phyloP scores from a whole-genome alignment of 1,140 invertebrate species.

The Aporrectodea caliginosa region DNA sequence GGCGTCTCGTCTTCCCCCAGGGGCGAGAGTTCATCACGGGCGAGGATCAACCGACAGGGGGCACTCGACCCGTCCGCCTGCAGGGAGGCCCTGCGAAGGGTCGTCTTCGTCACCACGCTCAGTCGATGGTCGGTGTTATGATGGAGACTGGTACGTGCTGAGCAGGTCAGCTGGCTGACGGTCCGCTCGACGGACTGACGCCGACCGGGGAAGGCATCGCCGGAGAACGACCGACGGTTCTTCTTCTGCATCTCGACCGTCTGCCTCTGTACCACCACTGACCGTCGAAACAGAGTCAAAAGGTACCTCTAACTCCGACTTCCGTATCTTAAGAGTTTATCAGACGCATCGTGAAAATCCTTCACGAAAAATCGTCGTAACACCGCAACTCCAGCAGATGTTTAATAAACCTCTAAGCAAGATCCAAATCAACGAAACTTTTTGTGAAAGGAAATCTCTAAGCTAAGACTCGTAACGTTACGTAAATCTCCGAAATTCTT shows the following conservation, averaged over 20 bases:
- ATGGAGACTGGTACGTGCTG: neutral
- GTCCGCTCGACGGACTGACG: conserved; percentile 14
- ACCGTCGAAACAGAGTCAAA: too few relatives aligned
- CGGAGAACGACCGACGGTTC: neutral
- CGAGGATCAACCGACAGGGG: neutral
- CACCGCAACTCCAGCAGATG: too few relatives aligned
- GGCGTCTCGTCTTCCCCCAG: neutral
- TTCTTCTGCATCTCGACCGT: conserved; percentile 2
- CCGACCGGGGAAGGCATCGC: conserved; percentile 18
- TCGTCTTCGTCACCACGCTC: neutral
- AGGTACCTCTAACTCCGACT: too few relatives aligned
- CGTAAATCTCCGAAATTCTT: too few relatives aligned
- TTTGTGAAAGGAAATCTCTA: too few relatives aligned
- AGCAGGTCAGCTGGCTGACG: neutral
- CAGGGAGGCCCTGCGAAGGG: conserved; percentile 11
- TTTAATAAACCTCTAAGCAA: too few relatives aligned
- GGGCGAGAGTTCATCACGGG: neutral
- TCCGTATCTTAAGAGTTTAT: too few relatives aligned
- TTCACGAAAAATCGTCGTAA: too few relatives aligned
- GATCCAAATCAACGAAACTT: too few relatives aligned
- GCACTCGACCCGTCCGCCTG: neutral
- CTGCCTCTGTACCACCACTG: too few relatives aligned
- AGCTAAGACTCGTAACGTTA: too few relatives aligned
- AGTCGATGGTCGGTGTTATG: neutral
- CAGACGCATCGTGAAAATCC: too few relatives aligned